Evolutionary conservation across 2,888 invertebrate species (phyloP), one percentile per base, ranked within the genome.

Genomic region (Nasonovia ribisnigri): DNA sequence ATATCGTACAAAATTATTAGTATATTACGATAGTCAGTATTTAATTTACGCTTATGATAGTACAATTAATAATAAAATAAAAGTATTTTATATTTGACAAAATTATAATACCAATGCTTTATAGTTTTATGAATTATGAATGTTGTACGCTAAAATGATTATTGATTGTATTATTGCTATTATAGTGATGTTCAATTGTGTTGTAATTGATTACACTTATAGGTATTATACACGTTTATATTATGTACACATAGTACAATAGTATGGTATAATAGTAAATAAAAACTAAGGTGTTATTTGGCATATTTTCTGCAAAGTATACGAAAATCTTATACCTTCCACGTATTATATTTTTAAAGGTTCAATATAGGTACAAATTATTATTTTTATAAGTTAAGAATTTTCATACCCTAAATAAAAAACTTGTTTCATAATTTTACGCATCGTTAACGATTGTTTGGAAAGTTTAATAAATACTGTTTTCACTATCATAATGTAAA

Each of bases 361-460:
- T 90, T 48, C 36, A 77, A 77, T 48, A 48, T 36, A 48, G 29
- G 46, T 51, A 26, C n/a, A 36, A 67, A 67, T 67, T 51, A 67
- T 67, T 51, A 54, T 54, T 54, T 54, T 20, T 54, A 51, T 46
- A 42, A 84, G 43, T 57, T 29, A 43, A 77, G 26, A 84, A 67
- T 77, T 90, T 51, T 36, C 24, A 42, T 43, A 20, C 60, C 29
- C 26, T 29, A 42, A 84, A 90, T 46, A 51, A 90, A 51, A 90
- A 90, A 90, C 42, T 51, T 77, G 42, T 90, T 36, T 48, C 84
- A 84, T 51, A 90, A 51, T 90, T 90, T 90, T 84, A 90, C 84
- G 90, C 84, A 16, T 90, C 90, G 84, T 90, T 90, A 90, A 90
- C 77, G 84, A 42, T 84, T 84, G 51, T 90, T n/a, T 42, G 77